Conservation (phyloP, 2,888 invertebrate species). For the Oxytorus armatus region DNA sequence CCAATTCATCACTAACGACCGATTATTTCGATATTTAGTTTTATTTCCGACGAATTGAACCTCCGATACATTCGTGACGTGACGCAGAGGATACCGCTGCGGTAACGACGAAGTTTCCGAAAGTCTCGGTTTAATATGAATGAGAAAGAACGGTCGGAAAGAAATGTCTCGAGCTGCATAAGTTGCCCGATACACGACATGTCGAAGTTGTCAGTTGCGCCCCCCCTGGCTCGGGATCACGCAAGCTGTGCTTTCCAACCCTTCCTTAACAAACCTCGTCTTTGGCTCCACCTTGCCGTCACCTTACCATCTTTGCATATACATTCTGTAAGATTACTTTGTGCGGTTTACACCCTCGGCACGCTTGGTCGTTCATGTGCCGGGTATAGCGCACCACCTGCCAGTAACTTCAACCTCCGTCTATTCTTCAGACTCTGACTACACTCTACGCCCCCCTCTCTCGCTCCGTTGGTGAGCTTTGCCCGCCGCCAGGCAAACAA, state of each 20-base stretch:
- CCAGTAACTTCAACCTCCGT: slow-evolving; percentile 53
- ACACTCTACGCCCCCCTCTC: slow-evolving; percentile 62
- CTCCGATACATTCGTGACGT: slow-evolving; percentile 18
- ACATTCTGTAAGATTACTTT: slow-evolving; percentile 85
- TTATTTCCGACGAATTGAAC: not conserved
- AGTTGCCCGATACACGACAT: slow-evolving; percentile 76
- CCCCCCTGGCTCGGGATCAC: slow-evolving; percentile 76
- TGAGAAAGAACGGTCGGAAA: slow-evolving; percentile 53
- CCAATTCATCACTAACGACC: not conserved
- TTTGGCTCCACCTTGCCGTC: slow-evolving; percentile 55
- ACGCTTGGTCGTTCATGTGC: slow-evolving; percentile 63
- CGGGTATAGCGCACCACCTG: slow-evolving; percentile 60
- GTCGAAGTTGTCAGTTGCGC: slow-evolving; percentile 81
- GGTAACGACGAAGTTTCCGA: slow-evolving; percentile 3
- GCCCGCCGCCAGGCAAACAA: slow-evolving; percentile 79
- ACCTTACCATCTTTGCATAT: slow-evolving; percentile 83
- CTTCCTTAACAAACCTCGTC: slow-evolving; percentile 63
- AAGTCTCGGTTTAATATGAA: slow-evolving; percentile 54
- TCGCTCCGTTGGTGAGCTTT: slow-evolving; percentile 70
- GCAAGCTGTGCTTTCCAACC: slow-evolving; percentile 81
- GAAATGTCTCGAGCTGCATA: slow-evolving; percentile 68
- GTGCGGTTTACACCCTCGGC: slow-evolving; percentile 83
- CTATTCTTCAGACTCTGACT: slow-evolving; percentile 63
- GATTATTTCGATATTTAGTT: slow-evolving; percentile 10
- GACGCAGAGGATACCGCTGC: slow-evolving; percentile 13